phyloP scores from a whole-genome alignment of 2,888 invertebrate species.

The Sphaeridia pumilis region DNA sequence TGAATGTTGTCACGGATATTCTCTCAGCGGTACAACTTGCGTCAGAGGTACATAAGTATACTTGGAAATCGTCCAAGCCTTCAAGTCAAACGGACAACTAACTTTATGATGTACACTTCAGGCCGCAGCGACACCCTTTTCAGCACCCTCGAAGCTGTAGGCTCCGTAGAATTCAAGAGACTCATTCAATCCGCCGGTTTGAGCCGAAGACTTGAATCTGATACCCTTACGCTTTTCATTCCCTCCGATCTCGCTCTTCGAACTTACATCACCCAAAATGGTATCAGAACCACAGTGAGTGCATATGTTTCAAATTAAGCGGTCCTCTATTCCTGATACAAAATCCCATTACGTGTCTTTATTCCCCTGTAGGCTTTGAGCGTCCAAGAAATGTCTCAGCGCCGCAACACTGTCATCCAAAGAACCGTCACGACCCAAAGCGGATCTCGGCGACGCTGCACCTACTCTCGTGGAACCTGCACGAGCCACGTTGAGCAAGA shows the following conservation, averaged over 20 bases:
- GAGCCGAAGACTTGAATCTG: slow-evolving; percentile 43
- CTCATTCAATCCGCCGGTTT: slow-evolving; percentile 46
- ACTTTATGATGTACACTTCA: too few species aligned
- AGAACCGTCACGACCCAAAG: background rate
- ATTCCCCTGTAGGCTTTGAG: too few species aligned
- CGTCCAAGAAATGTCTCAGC: background rate
- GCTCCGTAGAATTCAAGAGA: slow-evolving; percentile 48
- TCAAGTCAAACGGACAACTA: too few species aligned
- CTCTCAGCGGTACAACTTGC: background rate
- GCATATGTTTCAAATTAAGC: too few species aligned
- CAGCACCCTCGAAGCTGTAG: slow-evolving; percentile 48
- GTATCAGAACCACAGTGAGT: background rate
- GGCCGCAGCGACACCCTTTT: slow-evolving; percentile 48
- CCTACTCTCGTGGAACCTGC: background rate
- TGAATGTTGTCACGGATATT: slow-evolving; percentile 58
- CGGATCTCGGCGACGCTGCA: background rate
- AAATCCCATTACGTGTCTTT: too few species aligned
- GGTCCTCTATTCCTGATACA: too few species aligned
- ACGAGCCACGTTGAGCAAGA: background rate
- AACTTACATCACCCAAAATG: slow-evolving; percentile 33
- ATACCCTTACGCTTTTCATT: slow-evolving; percentile 46
- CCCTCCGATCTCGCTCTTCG: slow-evolving; percentile 43
- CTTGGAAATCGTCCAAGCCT: too few species aligned
- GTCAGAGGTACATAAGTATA: background rate
- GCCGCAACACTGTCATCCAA: background rate